Evolutionary conservation across 2,888 invertebrate genomes (phyloP), one percentile per base, ranked within the genome.

Genomic region (Caenorhabditis zanzibari): DNA sequence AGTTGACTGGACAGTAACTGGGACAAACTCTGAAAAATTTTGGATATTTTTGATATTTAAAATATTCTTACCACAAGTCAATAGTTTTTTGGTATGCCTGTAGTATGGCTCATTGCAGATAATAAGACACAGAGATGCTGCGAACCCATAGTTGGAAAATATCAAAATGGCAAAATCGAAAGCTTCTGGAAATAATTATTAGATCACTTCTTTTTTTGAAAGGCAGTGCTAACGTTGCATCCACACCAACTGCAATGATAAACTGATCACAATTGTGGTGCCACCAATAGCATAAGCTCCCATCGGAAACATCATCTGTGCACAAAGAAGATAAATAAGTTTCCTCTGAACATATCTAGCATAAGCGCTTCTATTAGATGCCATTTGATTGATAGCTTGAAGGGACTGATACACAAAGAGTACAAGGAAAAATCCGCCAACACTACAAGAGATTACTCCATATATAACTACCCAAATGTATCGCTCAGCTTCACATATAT

Each of bases 21-120:
- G 63, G 6, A 44, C 28, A 14, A 61, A 77, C 69, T 77, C 77
- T 77, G 69, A 54, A 76, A 38, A 38, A 6, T 6, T 38, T 38
- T 12, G 2, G 38, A 10, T 12, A 38, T 38, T 12, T 2, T 32
- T 7, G 5, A 38, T 38, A 6, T 12, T 38, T 6, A 2, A 6
- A 2, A 38, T 2, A 28, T 35, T 32, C 28, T 26, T 41, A 69
- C 77, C 69, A 56, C 69, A 77, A 32, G 54, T 69, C 2, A 69
- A 22, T 6, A 77, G 24, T 19, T 69, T 61, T 47, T 63, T 77
- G 6, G 77, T 77, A 26, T 77, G 59, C 24, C 69, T n/a, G 19
- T 61, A 28, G n/a, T 77, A 77, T n/a, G 77, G 77, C n/a, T 79
- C 71, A 38, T 79, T 71, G 28, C 79, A 79, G 22, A 63, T 32